A percentile compares a stretch with the other conserved stretches of the same genome.
These are phyloP conservation scores for Hiodon tergisus DNA, from an alignment of 2,113 vertebrate species.

Conservation along the genomic window DNA sequence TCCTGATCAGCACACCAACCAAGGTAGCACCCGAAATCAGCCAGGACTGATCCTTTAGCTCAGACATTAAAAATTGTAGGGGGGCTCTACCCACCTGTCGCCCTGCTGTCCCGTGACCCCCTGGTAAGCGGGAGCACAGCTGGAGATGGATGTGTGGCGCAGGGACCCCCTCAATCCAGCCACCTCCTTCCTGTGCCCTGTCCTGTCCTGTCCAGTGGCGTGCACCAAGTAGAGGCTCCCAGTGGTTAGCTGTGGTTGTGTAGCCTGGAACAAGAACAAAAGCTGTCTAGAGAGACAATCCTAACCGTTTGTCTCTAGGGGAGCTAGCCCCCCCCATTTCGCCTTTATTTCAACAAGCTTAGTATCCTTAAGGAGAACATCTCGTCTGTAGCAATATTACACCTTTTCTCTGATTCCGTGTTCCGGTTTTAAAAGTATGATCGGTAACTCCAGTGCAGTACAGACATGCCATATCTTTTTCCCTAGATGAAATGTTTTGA, in stretches of 20 bases:
- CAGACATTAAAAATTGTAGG: too few species aligned
- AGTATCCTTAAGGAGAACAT: too few species aligned
- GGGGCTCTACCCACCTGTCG: slow-evolving; percentile 15
- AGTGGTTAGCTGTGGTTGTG: not conserved
- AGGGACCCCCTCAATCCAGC: not conserved
- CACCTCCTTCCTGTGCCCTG: not conserved
- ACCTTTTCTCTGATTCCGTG: not conserved
- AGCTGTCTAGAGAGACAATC: not conserved
- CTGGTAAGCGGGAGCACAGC: slow-evolving; percentile 7
- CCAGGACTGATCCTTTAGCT: not conserved
- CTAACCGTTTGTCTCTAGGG: slow-evolving; percentile 25
- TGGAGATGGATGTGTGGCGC: not conserved
- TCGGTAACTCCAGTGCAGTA: not conserved
- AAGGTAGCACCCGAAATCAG: not conserved
- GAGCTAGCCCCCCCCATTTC: slow-evolving; percentile 24
- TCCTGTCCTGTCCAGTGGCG: not conserved
- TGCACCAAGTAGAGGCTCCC: not conserved
- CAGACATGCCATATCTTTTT: not conserved
- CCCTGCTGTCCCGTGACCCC: not conserved
- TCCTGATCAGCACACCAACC: too few species aligned
- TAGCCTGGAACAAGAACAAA: slow-evolving; percentile 9
- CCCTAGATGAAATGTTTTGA: not conserved
- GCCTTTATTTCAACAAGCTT: slow-evolving; percentile 16
- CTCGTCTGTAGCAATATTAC: too few species aligned
- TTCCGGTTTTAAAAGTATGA: not conserved